phyloP scores from a whole-genome alignment of 2,888 invertebrate species.

The Saturnia pavonia region DNA sequence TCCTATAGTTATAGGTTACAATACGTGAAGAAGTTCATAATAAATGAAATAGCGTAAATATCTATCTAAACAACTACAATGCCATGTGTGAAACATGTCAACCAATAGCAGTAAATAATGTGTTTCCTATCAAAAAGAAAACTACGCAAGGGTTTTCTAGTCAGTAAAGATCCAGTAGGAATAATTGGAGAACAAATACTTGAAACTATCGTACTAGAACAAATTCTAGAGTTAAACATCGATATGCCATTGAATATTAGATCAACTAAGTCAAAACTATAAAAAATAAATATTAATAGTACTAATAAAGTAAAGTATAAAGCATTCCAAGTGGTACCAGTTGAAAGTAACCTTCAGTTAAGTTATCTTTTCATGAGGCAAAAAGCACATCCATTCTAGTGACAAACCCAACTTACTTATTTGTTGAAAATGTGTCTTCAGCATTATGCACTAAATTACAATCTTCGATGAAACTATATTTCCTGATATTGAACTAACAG shows the following conservation, averaged over 20 bases:
- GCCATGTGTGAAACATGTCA: neutral
- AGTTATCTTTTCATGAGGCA: neutral
- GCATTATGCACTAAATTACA: neutral
- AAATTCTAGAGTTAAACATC: neutral
- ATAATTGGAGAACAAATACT: neutral
- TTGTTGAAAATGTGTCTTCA: neutral
- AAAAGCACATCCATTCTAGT: neutral
- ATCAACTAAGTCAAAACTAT: neutral
- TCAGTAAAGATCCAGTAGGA: neutral
- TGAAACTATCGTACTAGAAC: neutral
- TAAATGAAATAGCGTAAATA: neutral
- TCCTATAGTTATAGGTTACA: neutral
- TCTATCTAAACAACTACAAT: neutral
- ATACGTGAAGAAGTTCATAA: neutral
- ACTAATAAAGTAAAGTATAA: neutral
- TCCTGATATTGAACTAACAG: neutral
- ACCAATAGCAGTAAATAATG: neutral
- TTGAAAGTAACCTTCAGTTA: too few species aligned
- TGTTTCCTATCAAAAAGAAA: neutral
- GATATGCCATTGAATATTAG: neutral
- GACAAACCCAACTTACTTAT: neutral
- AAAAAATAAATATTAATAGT: neutral
- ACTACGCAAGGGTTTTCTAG: neutral
- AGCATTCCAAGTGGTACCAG: neutral
- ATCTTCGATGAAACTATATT: neutral